A percentile compares a stretch with the other conserved stretches of the same genome.
Evolutionary conservation across 2,113 vertebrate genomes (phyloP).

Genomic region (Barnardius zonarius): DNA sequence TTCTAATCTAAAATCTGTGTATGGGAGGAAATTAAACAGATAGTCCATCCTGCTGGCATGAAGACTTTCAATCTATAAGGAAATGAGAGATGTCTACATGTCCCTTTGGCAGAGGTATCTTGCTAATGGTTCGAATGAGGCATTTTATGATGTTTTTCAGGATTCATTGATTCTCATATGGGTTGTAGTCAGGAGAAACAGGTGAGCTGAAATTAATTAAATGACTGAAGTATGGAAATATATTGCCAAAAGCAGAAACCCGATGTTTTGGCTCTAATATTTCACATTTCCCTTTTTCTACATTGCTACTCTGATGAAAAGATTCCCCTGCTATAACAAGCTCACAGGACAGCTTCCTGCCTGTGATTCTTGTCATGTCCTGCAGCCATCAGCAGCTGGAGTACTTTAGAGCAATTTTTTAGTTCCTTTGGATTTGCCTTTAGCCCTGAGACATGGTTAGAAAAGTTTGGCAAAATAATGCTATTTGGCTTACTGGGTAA

Average conservation of each 20-base stretch:
- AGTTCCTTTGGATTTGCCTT: background rate
- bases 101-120: background rate
- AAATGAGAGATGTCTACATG: background rate
- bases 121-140: background rate
- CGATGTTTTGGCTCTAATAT: background rate
- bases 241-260: background rate
- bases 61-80: background rate
- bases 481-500: background rate
- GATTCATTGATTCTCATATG: background rate
- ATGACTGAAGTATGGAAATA: background rate
- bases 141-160: background rate
- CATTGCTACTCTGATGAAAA: background rate
- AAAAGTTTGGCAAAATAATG: background rate
- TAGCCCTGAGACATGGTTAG: background rate
- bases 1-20: background rate
- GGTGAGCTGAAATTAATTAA: background rate
- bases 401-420: background rate
- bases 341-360: background rate
- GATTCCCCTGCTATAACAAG: background rate
- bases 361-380: background rate
- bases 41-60: background rate
- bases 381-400: background rate
- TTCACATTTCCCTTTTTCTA: background rate
- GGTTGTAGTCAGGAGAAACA: background rate
- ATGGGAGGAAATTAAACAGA: background rate